Evolutionary conservation across 2,888 invertebrate genomes (phyloP), one percentile per base, ranked within the genome.

Genomic region (Lamellibrachia columna): DNA sequence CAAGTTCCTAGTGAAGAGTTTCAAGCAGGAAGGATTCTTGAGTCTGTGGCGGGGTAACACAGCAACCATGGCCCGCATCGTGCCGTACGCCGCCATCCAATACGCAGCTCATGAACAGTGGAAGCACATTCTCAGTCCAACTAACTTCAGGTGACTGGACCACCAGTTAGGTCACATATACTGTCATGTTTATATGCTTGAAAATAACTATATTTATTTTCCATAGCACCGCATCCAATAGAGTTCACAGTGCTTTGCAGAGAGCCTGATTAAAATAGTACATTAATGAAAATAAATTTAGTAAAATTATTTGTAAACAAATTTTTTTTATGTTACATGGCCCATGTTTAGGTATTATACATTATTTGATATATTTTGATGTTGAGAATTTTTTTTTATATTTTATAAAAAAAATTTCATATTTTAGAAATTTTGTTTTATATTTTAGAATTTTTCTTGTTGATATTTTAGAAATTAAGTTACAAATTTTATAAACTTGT

Each of bases 91-190:
- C 52, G 98, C 99, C 91, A 98, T 99, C 94, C 99, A 99, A 97
- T 99, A 99, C 97, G 98, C 99, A 0, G 98, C 99, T 90, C 99
- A 99, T 97, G 99, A 99, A 97, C 99, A 99, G 96, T 99, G 98
- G 98, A 99, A 99, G 96, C 97, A 97, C 94, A 96, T 98, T 91
- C 97, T 99, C 1, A 94, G 92, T 90, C 90, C 93, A 53, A 93
- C 92, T 28, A 58, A 93, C 52, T 53, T 91, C n/a, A 92, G 92
- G 93, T 93, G 75, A 92, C 3, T 40, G 11, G 52, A 91, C 52
- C 9, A 90, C 11, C 15, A 28, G 7, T 52, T 91, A 53, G 22
- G 40, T 91, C 53, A 15, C 22, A 22, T 22, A 22, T 11, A 22
- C 75, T n/a, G 22, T 75, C 22, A 6, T n/a, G 6, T 22, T 75